A percentile compares a stretch with the other conserved stretches of the same genome.
Conservation (phyloP, 1,140 invertebrate species). For the Neotoxoptera formosana region DNA sequence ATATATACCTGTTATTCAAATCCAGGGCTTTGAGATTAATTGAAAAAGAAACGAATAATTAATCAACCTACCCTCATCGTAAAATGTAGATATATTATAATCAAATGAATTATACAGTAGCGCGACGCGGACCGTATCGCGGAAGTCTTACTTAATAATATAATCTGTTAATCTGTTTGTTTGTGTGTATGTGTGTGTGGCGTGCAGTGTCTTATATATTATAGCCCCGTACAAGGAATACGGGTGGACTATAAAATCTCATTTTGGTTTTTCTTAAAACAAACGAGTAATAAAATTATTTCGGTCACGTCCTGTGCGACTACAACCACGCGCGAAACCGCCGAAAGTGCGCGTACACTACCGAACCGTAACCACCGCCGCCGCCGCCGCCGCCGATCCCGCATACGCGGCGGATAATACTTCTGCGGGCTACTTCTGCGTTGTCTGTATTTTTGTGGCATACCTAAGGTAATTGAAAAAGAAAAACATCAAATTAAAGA, state of each 20-base stretch:
- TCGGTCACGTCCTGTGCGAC: background rate
- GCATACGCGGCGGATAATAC: background rate
- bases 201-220: background rate
- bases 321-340: background rate
- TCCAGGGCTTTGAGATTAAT: background rate
- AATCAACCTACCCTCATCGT: background rate
- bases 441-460: background rate
- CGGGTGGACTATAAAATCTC: background rate
- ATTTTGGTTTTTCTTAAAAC: slow-evolving; percentile 33
- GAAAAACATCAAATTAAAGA: slow-evolving; percentile 40
- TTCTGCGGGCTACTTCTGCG: background rate
- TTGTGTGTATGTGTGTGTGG: background rate
- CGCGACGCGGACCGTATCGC: background rate
- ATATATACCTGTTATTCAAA: background rate
- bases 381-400: too few relatives aligned
- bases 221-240: background rate
- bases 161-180: background rate
- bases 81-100: background rate
- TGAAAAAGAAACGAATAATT: background rate
- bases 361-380: background rate
- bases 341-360: background rate
- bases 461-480: slow-evolving; percentile 37
- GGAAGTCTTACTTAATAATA: background rate
- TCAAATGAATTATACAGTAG: background rate
- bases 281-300: slow-evolving; percentile 2